Evolutionary conservation across 2,888 invertebrate genomes (phyloP).

Genomic region (Ceriagrion tenellum): DNA sequence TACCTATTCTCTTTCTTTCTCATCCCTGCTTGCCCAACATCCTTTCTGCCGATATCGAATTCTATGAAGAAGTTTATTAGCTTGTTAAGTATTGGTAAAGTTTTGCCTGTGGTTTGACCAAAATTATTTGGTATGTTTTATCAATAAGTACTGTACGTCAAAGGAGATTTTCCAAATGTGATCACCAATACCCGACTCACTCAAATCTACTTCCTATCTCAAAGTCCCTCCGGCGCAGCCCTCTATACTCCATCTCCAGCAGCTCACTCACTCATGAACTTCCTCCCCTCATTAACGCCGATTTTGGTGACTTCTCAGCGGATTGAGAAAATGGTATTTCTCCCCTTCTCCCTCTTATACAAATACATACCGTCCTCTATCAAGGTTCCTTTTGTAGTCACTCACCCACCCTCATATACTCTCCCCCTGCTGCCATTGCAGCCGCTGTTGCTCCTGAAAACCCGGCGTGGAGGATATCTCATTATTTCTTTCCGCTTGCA

Average conservation of each 20-base stretch:
- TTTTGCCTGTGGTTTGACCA: no score
- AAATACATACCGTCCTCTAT: background rate
- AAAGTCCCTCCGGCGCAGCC: background rate
- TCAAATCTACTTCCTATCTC: background rate
- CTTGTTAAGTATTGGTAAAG: no score
- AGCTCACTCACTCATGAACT: background rate
- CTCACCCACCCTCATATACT: background rate
- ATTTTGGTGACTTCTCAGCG: background rate
- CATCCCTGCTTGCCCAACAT: no score
- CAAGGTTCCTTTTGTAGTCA: background rate
- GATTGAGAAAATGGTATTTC: background rate
- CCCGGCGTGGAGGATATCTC: background rate
- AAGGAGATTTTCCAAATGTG: no score
- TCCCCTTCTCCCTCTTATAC: background rate
- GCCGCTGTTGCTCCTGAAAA: background rate
- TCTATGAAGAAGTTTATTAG: no score
- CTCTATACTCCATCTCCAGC: background rate
- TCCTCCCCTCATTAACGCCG: background rate
- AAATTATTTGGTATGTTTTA: no score
- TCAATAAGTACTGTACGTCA: no score
- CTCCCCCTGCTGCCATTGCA: background rate
- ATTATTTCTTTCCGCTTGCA: background rate
- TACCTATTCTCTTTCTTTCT: no score
- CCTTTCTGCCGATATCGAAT: no score
- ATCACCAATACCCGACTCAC: background rate